Base-by-base conservation (phyloP, 2,113 vertebrate genomes). In the Menidia beryllina region DNA sequence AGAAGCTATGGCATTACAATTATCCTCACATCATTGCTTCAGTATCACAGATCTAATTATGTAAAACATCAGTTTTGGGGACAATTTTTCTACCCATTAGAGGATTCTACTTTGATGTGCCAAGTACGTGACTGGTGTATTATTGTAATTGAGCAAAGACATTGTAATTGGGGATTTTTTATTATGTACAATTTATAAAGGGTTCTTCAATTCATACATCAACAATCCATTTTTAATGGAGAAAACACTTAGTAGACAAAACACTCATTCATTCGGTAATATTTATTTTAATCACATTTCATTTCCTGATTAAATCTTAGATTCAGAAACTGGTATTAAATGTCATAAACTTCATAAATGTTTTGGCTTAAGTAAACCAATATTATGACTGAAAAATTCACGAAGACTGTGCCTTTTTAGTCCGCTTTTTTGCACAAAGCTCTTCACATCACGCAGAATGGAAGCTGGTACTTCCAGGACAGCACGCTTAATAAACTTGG, bases 401-500 rank as follows among this genome's bases (percentile, higher is more conserved):
- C 21, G 14, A 52, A 27, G 2, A 7, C 2, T 10, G 26, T 25
- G 11, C 8, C 12, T 21, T 56, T 6, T 39, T 23, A 17, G n/a
- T 23, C 25, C 15, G 17, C 34, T 24, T 6, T 15, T 45, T 2
- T 11, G 7, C 9, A 15, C 38, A 38, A 43, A 43, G n/a, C 4
- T 51, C 47, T 43, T 7, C 13, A 13, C 17, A 9, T 45, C 20
- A 19, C 2, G 21, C 38, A 30, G 50, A 13, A 20, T 10, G 27
- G 13, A 4, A 27, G 38, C 10, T 3, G 50, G 3, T 45, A 20
- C 27, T 24, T 26, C 5, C 23, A 15, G 41, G 38, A 25, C 53
- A 67, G 4, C 24, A 48, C 55, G 20, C 23, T 21, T 25, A 39
- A 20, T 24, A 61, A 26, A 73, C 49, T 66, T 51, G n/a, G 38